phyloP scores from a whole-genome alignment of 2,888 invertebrate genomes.

The Argyresthia albistria region DNA sequence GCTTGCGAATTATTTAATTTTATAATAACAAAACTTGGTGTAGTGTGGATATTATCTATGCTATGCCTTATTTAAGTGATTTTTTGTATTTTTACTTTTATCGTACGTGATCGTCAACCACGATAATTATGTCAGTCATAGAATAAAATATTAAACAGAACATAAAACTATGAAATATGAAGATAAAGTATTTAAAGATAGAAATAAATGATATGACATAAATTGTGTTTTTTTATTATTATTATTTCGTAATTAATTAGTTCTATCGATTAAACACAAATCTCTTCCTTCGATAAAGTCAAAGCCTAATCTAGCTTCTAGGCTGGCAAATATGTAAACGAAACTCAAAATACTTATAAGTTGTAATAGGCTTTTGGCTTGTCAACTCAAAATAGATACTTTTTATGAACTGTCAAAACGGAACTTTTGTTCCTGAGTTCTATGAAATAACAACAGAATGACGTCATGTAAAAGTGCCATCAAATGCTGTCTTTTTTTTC shows the following conservation, averaged over 20 bases:
- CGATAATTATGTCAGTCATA: not conserved
- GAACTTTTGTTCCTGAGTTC: too few relatives aligned
- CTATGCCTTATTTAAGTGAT: not conserved
- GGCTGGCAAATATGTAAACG: too few relatives aligned
- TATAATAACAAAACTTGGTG: not conserved
- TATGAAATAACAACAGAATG: too few relatives aligned
- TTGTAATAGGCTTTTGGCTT: too few relatives aligned
- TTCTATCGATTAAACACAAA: not conserved
- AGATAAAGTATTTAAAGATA: not conserved
- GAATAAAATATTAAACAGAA: constrained; percentile 1
- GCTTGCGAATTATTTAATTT: not conserved
- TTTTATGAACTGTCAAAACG: too few relatives aligned
- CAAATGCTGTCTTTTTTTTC: too few relatives aligned
- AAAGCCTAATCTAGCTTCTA: not conserved
- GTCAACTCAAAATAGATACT: too few relatives aligned
- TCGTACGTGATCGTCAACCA: not conserved
- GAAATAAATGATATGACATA: constrained; percentile 1
- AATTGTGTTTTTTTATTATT: not conserved
- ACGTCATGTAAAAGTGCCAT: too few relatives aligned
- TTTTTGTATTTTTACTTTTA: not conserved
- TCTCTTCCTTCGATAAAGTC: not conserved
- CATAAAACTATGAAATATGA: not conserved
- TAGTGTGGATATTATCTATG: not conserved
- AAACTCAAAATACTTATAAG: too few relatives aligned
- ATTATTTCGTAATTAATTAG: not conserved